Base-by-base conservation (phyloP, 2,888 invertebrate species). In the Drosophila tripunctata region DNA sequence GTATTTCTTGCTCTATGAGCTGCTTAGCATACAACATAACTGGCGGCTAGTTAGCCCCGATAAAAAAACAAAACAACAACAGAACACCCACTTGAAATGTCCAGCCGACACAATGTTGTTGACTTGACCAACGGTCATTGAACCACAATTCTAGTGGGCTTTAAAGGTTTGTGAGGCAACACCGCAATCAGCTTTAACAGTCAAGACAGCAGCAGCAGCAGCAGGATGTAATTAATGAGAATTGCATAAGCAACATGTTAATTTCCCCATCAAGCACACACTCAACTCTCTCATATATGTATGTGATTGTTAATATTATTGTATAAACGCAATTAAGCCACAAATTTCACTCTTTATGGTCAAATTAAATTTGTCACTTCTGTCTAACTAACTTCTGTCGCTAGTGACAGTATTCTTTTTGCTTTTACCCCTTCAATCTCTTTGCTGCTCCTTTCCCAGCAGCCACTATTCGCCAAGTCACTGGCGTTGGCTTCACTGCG, bases 1-100 rank as follows among this genome's bases (percentile, higher is more conserved):
- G n/a, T 17, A 24, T 67, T 69, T 63, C 17, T 40, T 14, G 7
- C 19, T 45, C 38, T 27, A 17, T 63, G 41, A 73, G 74, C 87
- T 80, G 81, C 67, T 82, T 81, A 84, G 78, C 81, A 87, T 87
- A 81, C 67, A 81, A 81, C 82, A 81, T 75, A 84, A 79, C 80
- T 70, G 44, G 70, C 66, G 68, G 68, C 87, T 81, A 76, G 86
- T 86, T 85, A 70, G 69, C 38, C 44, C 82, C 75, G 85, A 81
- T 80, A 81, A 80, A 81, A 48, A 66, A 70, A 43, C 56, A 54
- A 22, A 57, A 30, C 10, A 55, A 40, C 24, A 44, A 4, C 35
- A 52, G 40, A 40, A 67, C 74, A 57, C 65, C 75, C 71, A 74
- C 72, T 72, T 63, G 56, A 52, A 70, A 66, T 57, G 43, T 70